Evolutionary conservation across 2,797 vertebrate genomes (phyloP).

Genomic region (Aythya fuligula): DNA sequence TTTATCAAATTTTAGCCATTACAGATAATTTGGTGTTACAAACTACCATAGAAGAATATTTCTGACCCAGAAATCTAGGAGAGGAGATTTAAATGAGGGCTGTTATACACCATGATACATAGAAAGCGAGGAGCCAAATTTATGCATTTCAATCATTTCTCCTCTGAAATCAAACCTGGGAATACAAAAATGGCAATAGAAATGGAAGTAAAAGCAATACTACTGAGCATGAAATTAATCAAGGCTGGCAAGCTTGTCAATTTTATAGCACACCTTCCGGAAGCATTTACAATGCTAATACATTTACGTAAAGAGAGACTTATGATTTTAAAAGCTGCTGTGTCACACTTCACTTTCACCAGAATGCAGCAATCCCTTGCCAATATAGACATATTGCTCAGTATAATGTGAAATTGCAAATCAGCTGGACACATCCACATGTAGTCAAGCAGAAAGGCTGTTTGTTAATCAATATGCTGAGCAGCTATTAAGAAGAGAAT

Average conservation of each 20-base stretch:
- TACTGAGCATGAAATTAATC: slow-evolving; percentile 5
- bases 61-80: not conserved
- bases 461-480: not conserved
- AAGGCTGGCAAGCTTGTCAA: not conserved
- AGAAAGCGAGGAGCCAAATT: not conserved
- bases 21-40: not conserved
- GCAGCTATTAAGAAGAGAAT: not conserved
- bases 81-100: not conserved
- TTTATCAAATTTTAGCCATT: slow-evolving; percentile 26
- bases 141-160: slow-evolving; percentile 23
- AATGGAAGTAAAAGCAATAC: not conserved
- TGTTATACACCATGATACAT: not conserved
- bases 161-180: not conserved
- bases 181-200: not conserved
- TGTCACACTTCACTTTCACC: not conserved
- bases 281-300: slow-evolving; percentile 16
- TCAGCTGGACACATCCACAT: not conserved
- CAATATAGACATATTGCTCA: not conserved
- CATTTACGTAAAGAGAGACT: not conserved
- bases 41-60: not conserved
- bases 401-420: not conserved
- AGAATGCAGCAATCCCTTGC: not conserved
- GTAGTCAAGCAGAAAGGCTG: not conserved
- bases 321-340: not conserved
- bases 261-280: slow-evolving; percentile 10